Evolutionary conservation across 2,113 vertebrate species (phyloP).

Genomic region (Rhinoptilus africanus): DNA sequence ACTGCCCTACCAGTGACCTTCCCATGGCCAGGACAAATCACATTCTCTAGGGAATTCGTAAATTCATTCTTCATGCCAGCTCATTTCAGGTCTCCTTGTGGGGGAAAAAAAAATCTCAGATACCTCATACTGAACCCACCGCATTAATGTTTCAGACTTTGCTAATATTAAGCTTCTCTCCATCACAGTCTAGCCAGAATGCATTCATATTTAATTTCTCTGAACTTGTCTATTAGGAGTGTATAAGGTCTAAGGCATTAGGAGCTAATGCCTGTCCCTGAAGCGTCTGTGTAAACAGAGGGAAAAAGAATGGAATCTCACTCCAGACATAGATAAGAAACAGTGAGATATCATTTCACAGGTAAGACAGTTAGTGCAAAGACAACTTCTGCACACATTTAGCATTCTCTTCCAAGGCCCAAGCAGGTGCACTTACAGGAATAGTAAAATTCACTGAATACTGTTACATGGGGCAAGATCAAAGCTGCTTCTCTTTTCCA

Average conservation of each 20-base stretch:
- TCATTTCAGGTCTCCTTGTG: background rate
- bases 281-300: background rate
- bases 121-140: background rate
- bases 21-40: constrained; percentile 3
- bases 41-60: background rate
- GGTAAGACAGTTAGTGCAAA: background rate
- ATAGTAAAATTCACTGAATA: background rate
- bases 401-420: background rate
- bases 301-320: background rate
- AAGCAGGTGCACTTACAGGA: background rate
- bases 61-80: constrained; percentile 10
- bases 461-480: background rate
- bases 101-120: background rate
- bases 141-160: background rate
- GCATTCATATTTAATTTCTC: background rate
- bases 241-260: background rate
- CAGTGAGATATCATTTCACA: background rate
- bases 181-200: background rate
- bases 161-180: background rate
- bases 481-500: background rate
- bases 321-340: background rate
- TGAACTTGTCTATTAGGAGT: background rate
- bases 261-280: background rate
- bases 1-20: constrained; percentile 8
- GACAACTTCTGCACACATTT: background rate